A percentile compares a stretch with the other conserved stretches of the same genome.
Conservation (phyloP, 2,113 vertebrate species). For the Prunella fulvescens region DNA sequence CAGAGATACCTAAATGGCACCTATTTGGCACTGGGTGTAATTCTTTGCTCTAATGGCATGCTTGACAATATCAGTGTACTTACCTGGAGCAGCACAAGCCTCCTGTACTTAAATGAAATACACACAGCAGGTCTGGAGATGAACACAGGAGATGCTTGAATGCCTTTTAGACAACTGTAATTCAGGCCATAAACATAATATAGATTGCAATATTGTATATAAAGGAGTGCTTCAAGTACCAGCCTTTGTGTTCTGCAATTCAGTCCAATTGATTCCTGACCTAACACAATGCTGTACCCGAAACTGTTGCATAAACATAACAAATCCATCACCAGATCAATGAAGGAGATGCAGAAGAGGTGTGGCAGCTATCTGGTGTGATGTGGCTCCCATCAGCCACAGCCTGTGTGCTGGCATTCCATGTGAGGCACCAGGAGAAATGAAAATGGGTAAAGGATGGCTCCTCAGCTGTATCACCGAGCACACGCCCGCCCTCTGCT, state of each 20-base stretch:
- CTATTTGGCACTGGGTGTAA: neutral
- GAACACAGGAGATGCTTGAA: neutral
- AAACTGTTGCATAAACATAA: neutral
- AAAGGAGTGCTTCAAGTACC: neutral
- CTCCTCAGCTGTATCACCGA: rapidly evolving
- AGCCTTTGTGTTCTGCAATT: neutral
- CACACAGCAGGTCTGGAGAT: neutral
- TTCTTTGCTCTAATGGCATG: neutral
- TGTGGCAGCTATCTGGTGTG: neutral
- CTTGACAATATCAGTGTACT: neutral
- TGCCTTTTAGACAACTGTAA: neutral
- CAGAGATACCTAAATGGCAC: neutral
- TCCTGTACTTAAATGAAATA: slow-evolving; percentile 8
- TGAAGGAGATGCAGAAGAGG: neutral
- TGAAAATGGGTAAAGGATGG: rapidly evolving
- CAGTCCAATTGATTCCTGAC: neutral
- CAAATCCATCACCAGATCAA: neutral
- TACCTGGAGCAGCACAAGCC: slow-evolving; percentile 10
- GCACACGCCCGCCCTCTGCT: rapidly evolving
- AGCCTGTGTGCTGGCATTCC: neutral
- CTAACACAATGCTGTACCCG: neutral
- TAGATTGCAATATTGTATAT: neutral
- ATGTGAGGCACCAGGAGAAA: neutral
- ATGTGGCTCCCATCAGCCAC: rapidly evolving
- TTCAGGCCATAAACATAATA: slow-evolving; percentile 20